Conservation (phyloP, 23 tunicate genomes). For the Halocynthia aurantium region DNA sequence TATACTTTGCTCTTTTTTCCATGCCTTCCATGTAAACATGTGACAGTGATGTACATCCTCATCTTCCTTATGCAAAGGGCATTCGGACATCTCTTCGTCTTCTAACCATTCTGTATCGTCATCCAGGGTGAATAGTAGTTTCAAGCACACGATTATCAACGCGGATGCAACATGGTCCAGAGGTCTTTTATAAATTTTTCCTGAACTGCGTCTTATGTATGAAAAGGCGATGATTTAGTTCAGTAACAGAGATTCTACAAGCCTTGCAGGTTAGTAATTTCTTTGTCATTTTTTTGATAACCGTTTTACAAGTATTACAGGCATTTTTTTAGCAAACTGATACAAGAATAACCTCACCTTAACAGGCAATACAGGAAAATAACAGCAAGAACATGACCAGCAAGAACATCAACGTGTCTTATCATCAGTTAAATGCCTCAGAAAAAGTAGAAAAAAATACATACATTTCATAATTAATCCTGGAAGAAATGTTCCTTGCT, state of each 20-base stretch:
- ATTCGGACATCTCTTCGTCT: neutral
- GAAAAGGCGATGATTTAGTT: too few species aligned
- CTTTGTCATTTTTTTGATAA: too few species aligned
- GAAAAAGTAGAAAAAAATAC: neutral
- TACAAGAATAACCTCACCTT: too few species aligned
- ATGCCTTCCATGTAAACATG: constrained; percentile 9
- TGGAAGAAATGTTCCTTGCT: neutral
- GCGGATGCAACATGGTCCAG: constrained; percentile 32
- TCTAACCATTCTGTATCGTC: constrained; percentile 47
- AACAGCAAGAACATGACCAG: too few species aligned
- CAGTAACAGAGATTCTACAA: too few species aligned
- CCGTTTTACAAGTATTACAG: too few species aligned
- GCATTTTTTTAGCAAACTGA: too few species aligned
- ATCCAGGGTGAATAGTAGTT: constrained; percentile 48
- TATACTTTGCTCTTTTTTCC: constrained; percentile 1
- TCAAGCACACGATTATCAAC: constrained; percentile 31
- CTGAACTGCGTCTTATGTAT: too few species aligned
- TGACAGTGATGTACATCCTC: neutral
- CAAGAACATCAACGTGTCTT: too few species aligned
- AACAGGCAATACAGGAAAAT: too few species aligned
- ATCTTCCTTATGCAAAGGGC: constrained; percentile 5
- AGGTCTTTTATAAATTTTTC: too few species aligned
- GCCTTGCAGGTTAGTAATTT: too few species aligned
- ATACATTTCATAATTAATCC: constrained; percentile 4
- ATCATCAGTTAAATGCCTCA: neutral